phyloP scores from a whole-genome alignment of 1,140 invertebrate genomes.

The Ptiloglossa arizonensis region DNA sequence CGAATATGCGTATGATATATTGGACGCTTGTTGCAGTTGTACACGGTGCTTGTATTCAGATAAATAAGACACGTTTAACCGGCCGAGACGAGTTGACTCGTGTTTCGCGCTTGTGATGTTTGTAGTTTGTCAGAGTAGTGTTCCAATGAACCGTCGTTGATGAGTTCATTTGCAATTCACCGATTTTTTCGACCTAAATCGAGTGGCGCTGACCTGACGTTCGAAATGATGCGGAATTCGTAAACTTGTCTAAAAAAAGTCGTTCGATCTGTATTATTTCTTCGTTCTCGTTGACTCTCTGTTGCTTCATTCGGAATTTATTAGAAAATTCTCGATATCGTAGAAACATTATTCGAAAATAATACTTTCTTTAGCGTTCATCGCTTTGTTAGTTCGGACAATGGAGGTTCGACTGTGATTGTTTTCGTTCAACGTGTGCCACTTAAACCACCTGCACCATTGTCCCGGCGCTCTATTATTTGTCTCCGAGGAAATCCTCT shows the following conservation, averaged over 20 bases:
- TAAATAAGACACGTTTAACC: slow-evolving; percentile 53
- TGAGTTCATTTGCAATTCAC: slow-evolving; percentile 48
- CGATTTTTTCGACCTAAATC: slow-evolving; percentile 32
- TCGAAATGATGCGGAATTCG: too few species aligned
- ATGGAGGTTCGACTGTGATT: too few species aligned
- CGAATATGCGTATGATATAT: slow-evolving; percentile 51
- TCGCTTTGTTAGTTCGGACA: too few species aligned
- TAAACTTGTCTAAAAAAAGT: too few species aligned
- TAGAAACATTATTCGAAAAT: too few species aligned
- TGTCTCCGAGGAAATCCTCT: too few species aligned
- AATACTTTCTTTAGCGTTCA: too few species aligned
- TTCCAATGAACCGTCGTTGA: slow-evolving; percentile 32
- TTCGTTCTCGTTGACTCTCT: too few species aligned
- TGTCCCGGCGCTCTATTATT: background rate
- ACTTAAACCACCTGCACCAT: background rate
- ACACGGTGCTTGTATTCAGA: slow-evolving; percentile 38
- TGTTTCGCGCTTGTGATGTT: slow-evolving; percentile 43
- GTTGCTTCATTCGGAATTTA: too few species aligned
- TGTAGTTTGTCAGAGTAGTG: slow-evolving; percentile 32
- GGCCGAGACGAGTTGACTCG: slow-evolving; percentile 50
- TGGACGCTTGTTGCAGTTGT: slow-evolving; percentile 16
- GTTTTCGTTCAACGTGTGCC: background rate
- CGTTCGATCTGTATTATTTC: too few species aligned
- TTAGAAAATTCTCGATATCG: too few species aligned
- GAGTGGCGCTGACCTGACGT: background rate